phyloP scores from a whole-genome alignment of 2,113 vertebrate genomes.

The Calcarius ornatus region DNA sequence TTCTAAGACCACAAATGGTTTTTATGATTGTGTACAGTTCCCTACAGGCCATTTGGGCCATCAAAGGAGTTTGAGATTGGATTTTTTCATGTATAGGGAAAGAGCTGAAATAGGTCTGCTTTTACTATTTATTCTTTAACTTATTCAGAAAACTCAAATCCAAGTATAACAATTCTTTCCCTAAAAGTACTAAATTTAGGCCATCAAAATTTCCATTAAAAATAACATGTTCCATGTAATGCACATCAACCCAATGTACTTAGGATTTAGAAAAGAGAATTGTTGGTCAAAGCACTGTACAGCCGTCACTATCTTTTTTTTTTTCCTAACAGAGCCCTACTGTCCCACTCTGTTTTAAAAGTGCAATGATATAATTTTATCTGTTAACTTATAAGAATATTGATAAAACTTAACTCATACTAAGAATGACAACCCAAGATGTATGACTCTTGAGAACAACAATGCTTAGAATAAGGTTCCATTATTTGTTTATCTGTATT shows the following conservation, averaged over 20 bases:
- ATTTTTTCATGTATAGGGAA: not conserved
- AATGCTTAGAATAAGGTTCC: not conserved
- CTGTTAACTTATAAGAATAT: not conserved
- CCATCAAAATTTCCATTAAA: not conserved
- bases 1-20: not conserved
- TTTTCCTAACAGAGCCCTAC: not conserved
- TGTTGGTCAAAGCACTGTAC: not conserved
- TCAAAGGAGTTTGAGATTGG: not conserved
- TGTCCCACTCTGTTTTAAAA: not conserved
- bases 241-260: fast-evolving
- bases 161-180: not conserved
- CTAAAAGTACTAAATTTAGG: not conserved
- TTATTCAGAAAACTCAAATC: not conserved
- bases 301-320: not conserved
- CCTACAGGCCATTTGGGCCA: not conserved
- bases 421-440: not conserved
- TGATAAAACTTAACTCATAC: not conserved
- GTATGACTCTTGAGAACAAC: not conserved
- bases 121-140: not conserved
- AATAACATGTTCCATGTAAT: not conserved
- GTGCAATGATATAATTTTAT: not conserved
- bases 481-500: not conserved
- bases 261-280: not conserved
- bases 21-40: not conserved
- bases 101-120: not conserved